Percentiles rank a stretch among this genome's conserved stretches.
These are phyloP conservation scores for Siniperca knerii DNA, from an alignment of 2,113 vertebrate species.

Conservation along the genomic window DNA sequence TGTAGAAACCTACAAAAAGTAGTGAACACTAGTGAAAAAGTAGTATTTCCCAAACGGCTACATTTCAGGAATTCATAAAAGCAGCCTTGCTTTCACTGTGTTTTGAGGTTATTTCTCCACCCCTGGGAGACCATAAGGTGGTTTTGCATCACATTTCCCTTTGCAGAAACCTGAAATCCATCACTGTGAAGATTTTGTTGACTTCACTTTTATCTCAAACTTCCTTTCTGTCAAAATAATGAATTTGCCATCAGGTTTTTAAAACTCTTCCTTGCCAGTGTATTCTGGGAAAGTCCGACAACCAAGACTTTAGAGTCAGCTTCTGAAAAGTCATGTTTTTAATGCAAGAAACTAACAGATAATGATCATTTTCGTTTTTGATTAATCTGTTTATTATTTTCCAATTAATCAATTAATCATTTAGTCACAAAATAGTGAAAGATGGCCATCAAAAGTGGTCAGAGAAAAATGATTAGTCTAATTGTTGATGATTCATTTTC, in stretches of 20 bases:
- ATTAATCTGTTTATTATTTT: neutral
- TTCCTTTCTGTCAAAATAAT: neutral
- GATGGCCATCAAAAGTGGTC: neutral
- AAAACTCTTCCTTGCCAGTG: neutral
- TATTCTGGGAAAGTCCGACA: neutral
- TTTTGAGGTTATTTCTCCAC: constrained; percentile 18
- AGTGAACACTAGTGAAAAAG: constrained; percentile 1
- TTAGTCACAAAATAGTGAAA: neutral
- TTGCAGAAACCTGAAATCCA: constrained; percentile 14
- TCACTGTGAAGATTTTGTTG: neutral
- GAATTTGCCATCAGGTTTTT: constrained; percentile 5
- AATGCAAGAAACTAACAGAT: neutral
- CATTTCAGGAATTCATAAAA: constrained; percentile 9
- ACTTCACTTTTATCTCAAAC: constrained; percentile 13
- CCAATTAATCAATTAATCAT: neutral
- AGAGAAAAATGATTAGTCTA: no score
- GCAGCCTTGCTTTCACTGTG: neutral
- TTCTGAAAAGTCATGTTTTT: neutral
- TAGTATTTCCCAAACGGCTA: neutral
- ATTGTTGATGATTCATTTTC: neutral
- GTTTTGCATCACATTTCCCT: neutral
- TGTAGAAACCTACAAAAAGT: constrained; percentile 7
- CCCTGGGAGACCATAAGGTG: neutral
- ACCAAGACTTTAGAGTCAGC: neutral
- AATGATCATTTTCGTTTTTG: neutral